phyloP scores from a whole-genome alignment of 2,113 vertebrate genomes.

The Podiceps cristatus region DNA sequence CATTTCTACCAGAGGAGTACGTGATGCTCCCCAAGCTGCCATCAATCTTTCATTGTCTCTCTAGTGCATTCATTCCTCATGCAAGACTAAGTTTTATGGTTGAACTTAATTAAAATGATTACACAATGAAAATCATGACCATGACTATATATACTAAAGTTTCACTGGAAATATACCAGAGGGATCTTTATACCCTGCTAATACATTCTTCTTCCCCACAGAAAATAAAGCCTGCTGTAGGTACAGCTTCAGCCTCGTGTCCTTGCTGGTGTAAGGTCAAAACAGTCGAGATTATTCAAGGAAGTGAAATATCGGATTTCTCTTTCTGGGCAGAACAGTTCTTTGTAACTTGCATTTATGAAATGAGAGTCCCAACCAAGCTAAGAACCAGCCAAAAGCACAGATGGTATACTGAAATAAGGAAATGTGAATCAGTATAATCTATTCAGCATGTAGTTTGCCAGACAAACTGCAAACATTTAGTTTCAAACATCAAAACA shows the following conservation, averaged over 20 bases:
- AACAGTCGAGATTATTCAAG: not conserved
- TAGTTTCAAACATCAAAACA: conserved; percentile 60
- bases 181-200: not conserved
- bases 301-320: not conserved
- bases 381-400: conserved; percentile 44
- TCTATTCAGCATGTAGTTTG: conserved; percentile 33
- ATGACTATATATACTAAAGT: conserved; percentile 33
- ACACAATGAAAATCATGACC: conserved; percentile 67
- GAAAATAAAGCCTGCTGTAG: not conserved
- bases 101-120: conserved; percentile 79
- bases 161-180: conserved; percentile 12
- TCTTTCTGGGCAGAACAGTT: not conserved
- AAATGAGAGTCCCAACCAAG: conserved; percentile 4
- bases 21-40: conserved; percentile 19
- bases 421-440: conserved; percentile 46
- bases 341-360: conserved; percentile 39
- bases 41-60: conserved; percentile 64
- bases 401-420: conserved; percentile 65
- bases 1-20: conserved; percentile 20
- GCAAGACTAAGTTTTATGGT: conserved; percentile 73
- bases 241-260: not conserved
- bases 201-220: not conserved
- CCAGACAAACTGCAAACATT: conserved; percentile 64
- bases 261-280: conserved; percentile 5
- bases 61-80: conserved; percentile 58